Evolutionary conservation across 2,113 vertebrate species (phyloP), one percentile per base, ranked within the genome.

Genomic region (Mustelus asterias): DNA sequence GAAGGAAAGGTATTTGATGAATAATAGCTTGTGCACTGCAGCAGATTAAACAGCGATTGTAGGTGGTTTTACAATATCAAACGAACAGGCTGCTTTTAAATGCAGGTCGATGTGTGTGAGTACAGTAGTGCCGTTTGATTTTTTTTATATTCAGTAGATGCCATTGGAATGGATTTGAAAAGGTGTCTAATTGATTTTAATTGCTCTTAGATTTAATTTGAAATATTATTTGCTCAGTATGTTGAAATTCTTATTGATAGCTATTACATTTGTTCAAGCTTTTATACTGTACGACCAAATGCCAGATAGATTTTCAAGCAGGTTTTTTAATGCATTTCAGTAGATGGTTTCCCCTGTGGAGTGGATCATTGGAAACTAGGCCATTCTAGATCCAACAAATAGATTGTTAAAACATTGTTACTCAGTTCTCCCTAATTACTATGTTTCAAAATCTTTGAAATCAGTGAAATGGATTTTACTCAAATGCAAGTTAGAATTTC

Each of bases 11-110:
- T 95, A 72, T 72, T 41, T 70, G 92, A 69, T 70, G 92, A 69
- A 94, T 94, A 69, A 94, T 67, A 37, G 63, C 37, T 94, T 94
- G 44, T 70, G 41, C 92, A 94, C 67, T 94, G 92, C 67, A 95
- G 93, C 44, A 95, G 93, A 95, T 95, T 70, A 95, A 95, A 94
- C 24, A 48, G 69, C 93, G 37, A 95, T 69, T 95, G 67, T 70
- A 95, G 67, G 93, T 24, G 93, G 41, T 24, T 70, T 95, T n/a
- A 63, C 70, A 72, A 72, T 24, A 70, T 95, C 93, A 95, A 95
- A 95, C 93, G 67, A 22, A 3, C 67, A 26, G 93, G 16, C 93
- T 48, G 67, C 37, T 70, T 94, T 94, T 72, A 48, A 48, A 95
- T 70, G 93, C 20, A 95, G 67, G 93, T 69, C 93, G 65, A 95